Evolutionary conservation across 1,140 invertebrate species (phyloP), one percentile per base, ranked within the genome.

Genomic region (Drosophila rufa): DNA sequence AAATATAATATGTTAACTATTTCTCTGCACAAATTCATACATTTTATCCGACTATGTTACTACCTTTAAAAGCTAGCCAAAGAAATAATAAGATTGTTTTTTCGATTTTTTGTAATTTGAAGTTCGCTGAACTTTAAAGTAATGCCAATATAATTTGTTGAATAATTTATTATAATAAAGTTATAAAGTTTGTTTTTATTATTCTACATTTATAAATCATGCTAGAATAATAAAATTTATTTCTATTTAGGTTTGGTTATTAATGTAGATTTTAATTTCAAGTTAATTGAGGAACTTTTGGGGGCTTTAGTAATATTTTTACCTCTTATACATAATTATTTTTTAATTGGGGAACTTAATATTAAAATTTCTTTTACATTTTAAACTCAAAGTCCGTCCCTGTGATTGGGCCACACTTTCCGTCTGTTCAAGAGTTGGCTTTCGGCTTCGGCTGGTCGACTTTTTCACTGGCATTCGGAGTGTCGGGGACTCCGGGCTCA

Each of bases 401-500:
- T 73, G 70, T 38, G 11, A 55, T 68, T 56, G 50, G 61, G 68
- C 80, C 75, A 61, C 68, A 69, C 80, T 61, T 51, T 60, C 40
- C 7, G 55, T 42, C 27, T 15, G 45, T 59, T 27, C 17, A 47
- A 73, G 57, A 73, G 57, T 57, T 67, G 73, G 55, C 65, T 55
- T 78, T 74, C 58, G 67, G 70, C 74, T 77, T 43, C 76, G 75
- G 53, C 79, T 80, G 71, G 71, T 50, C 65, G 79, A 70, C 59
- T 73, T 76, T 71, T 80, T 58, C 78, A 69, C 77, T 74, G 61
- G 45, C 51, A 71, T 71, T 56, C 69, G 66, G 69, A 71, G 69
- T 43, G 67, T 45, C 68, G 59, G 43, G 62, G 46, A 45, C 67
- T 69, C 64, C 59, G 70, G 73, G 81, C 79, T 90, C 85, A 90